Evolutionary conservation across 2,888 invertebrate genomes (phyloP), one percentile per base, ranked within the genome.

Genomic region (Octonoba sinensis): DNA sequence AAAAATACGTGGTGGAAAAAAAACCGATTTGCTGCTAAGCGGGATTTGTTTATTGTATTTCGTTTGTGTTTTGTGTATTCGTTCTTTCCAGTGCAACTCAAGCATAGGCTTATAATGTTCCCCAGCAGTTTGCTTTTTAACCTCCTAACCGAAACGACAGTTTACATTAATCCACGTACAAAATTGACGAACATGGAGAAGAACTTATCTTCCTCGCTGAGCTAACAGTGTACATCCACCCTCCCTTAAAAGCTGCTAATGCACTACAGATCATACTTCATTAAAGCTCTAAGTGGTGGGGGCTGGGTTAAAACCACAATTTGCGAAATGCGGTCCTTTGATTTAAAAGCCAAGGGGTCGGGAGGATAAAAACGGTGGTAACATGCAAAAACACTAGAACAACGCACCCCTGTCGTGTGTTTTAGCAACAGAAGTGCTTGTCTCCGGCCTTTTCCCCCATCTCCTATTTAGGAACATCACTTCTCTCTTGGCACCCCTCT

Each of bases 341-440:
- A 36, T 62, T 62, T 44, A 18, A 44, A n/a, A 18, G 44, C 18
- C 44, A 62, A 44, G 46, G 44, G 62, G 44, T 60, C 59, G 59
- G 15, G 24, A 27, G 24, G 44, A 18, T 22, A 72, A 65, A 71
- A 56, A 74, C 12, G 46, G 24, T 22, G 59, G 27, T 51, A 47
- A 79, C 67, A 73, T 56, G 73, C 79, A 79, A 79, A 79, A 79
- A 79, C 79, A 79, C 79, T 73, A 60, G 49, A 51, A 66, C 24
- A 56, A 27, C 18, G 36, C 59, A 36, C 69, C 69, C 78, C 46
- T 27, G 65, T 44, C 36, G 77, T 11, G 70, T 62, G 47, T n/a
- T 46, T 18, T 54, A 62, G 67, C 27, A 49, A 36, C 36, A 36
- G 36, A 36, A 22, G 44, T 51, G 56, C 36, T 60, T 18, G 51